Evolutionary conservation across 2,113 vertebrate species (phyloP), one percentile per base, ranked within the genome.

Genomic region (Chinchilla lanigera): DNA sequence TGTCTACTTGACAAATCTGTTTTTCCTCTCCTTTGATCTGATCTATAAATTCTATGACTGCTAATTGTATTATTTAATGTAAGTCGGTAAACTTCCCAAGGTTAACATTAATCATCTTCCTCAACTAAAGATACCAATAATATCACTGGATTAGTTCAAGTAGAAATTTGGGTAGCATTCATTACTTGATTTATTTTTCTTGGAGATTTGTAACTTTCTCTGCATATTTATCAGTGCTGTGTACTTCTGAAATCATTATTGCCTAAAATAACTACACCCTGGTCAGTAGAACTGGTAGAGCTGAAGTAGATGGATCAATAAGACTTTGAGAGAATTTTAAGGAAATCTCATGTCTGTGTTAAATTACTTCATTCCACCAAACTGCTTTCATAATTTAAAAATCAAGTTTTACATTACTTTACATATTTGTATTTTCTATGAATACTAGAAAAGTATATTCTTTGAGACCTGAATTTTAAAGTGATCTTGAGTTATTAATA

Each of bases 1-100:
- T 92, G 77, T 87, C 81, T 89, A 63, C 56, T 93, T 96, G 90
- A 89, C 95, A 90, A 92, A 93, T 91, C 47, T 81, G 52, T 90
- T 93, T 97, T 96, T 88, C 60, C 30, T 88, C 19, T 90, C 9
- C 9, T 92, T 38, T 83, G 65, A 94, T 92, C 60, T 78, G 17
- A 82, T 58, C 67, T 94, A n/a, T 35, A 93, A 88, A 83, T 93
- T 90, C 78, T 89, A 11, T 81, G 89, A 16, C 75, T 94, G 11
- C 77, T 94, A 82, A 87, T 94, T 86, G 28, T 93, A 56, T 60
- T 86, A 81, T 77, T 96, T 94, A 96, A 92, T 65, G 50, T 93
- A 96, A 85, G 33, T 89, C n/a, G 69, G 52, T 81, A 50, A 96
- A 73, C 47, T 75, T 91, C 28, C 19, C 71, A 93, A 92, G 63